phyloP scores from a whole-genome alignment of 1,140 invertebrate genomes.

The Chironomus tepperi region DNA sequence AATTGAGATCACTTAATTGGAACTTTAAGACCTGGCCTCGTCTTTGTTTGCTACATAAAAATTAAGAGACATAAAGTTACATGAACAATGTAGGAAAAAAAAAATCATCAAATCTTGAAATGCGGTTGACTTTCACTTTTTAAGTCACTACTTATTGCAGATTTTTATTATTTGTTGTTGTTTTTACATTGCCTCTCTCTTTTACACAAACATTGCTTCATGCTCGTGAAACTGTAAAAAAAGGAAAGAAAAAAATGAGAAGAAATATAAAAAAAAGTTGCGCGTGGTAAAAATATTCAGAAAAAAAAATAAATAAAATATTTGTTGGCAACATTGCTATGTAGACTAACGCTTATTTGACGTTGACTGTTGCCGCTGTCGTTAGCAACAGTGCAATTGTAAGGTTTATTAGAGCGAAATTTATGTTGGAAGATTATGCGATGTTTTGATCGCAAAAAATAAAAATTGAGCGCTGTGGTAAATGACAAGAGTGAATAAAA shows the following conservation, averaged over 20 bases:
- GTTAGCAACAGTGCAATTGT: neutral
- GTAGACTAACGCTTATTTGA: too few species aligned
- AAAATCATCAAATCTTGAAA: conserved; percentile 4
- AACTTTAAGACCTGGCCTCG: neutral
- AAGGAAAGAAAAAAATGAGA: neutral
- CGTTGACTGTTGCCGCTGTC: neutral
- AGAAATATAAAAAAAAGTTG: too few species aligned
- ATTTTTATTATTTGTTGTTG: neutral
- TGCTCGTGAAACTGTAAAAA: neutral
- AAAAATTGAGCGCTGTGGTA: too few species aligned
- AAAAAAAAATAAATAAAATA: too few species aligned
- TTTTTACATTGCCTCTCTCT: neutral
- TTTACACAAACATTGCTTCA: neutral
- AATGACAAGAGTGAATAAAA: too few species aligned
- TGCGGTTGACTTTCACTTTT: conserved; percentile 4
- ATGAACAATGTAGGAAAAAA: neutral
- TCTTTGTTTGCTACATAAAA: too few species aligned
- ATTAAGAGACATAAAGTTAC: neutral
- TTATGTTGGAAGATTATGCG: too few species aligned
- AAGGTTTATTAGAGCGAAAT: too few species aligned
- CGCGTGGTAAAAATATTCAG: too few species aligned
- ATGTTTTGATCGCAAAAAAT: too few species aligned
- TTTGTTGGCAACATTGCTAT: neutral
- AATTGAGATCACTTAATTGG: too few species aligned
- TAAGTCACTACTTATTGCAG: neutral